Evolutionary conservation across 2,113 vertebrate species (phyloP), one percentile per base, ranked within the genome.

Genomic region (Strix aluco): DNA sequence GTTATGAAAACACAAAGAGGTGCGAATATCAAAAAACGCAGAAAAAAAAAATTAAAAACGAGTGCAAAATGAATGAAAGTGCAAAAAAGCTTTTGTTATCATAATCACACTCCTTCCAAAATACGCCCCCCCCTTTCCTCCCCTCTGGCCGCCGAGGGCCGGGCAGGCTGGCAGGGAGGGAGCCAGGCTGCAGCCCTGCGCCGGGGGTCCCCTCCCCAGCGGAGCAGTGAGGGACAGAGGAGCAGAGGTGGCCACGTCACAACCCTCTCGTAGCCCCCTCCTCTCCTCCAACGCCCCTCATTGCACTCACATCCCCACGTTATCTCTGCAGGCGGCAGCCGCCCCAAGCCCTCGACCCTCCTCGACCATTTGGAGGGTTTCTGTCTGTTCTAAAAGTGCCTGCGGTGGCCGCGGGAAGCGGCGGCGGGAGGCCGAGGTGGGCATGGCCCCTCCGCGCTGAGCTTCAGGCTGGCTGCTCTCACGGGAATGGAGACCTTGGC

Each of bases 51-150:
- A 94, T 51, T 70, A 81, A 61, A 62, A 90, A 92, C 18, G 34
- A 98, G 97, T 97, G 97, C 97, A 95, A 98, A 96, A 96, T 91
- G 95, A 97, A 98, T 95, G 80, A 97, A 98, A 97, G 98, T 98
- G 98, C 98, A 98, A 98, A 97, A 92, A 95, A 93, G 94, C 90
- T 97, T 88, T 91, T 84, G 58, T 87, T 90, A 72, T 73, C 86
- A 61, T 69, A 90, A 93, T 66, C 86, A 75, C 32, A 2, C 77
- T 91, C 74, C 77, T 87, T 91, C 72, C 78, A 92, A 72, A 87
- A 91, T 44, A 77, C 21, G 13, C 36, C 17, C 29, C 20, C 20
- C 30, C 44, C 36, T n/a, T 58, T 63, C 34, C 21, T 36, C 38
- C 40, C 40, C 40, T 40, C 40, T 11, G 40, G 40, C 40, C 40